These are phyloP conservation scores for Schizothorax lantsangensis DNA, from an alignment of 2,797 vertebrate species.

Conservation along the genomic window DNA sequence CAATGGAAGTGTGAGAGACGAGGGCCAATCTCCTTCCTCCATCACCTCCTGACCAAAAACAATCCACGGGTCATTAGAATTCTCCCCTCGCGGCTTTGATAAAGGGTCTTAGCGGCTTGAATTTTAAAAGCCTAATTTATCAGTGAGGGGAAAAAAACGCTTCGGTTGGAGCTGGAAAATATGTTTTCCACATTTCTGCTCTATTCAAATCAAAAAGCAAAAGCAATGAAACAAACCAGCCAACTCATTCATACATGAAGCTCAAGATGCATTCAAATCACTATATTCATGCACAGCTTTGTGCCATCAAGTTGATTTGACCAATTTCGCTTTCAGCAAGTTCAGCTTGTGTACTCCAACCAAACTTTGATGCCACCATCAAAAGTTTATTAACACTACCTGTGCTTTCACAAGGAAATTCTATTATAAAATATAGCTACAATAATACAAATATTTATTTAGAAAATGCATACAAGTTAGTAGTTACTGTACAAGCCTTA, in stretches of 20 bases:
- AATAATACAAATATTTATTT: background rate
- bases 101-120: conserved; percentile 45
- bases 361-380: background rate
- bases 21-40: conserved; percentile 28
- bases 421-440: background rate
- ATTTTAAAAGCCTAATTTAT: conserved; percentile 50
- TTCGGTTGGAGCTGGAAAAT: conserved; percentile 16
- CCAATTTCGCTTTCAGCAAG: background rate
- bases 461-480: background rate
- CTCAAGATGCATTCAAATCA: conserved; percentile 18
- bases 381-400: background rate
- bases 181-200: background rate
- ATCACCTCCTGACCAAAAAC: conserved; percentile 43
- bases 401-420: background rate
- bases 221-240: conserved; percentile 14
- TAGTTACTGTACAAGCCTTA: background rate
- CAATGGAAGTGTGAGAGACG: conserved; percentile 23
- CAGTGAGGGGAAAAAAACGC: conserved; percentile 7
- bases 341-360: background rate
- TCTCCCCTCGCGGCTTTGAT: conserved; percentile 38
- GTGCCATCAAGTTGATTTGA: background rate
- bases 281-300: conserved; percentile 14
- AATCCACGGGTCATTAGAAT: conserved; percentile 49
- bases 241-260: conserved; percentile 19
- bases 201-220: conserved; percentile 26